Evolutionary conservation across 2,113 vertebrate species (phyloP).

Genomic region (Rousettus leschenaultii): DNA sequence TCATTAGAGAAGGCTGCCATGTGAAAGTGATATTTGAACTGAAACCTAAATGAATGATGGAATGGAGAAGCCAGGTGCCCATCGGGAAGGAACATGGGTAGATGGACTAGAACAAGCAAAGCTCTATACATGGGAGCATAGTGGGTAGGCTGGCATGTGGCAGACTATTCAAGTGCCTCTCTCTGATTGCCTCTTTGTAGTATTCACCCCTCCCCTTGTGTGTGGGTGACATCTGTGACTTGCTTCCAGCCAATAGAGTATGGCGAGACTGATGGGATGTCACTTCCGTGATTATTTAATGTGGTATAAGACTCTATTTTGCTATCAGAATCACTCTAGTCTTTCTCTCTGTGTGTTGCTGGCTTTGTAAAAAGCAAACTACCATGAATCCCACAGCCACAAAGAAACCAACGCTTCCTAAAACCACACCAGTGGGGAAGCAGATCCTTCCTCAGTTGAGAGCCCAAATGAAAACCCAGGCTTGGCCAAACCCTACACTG

Average conservation of each 20-base stretch:
- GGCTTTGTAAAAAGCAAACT: neutral
- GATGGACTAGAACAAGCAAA: neutral
- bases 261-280: neutral
- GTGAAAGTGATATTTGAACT: neutral
- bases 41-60: neutral
- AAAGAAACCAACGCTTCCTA: neutral
- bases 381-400: neutral
- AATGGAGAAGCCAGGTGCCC: neutral
- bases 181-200: neutral
- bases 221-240: neutral
- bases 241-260: neutral
- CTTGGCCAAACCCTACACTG: neutral
- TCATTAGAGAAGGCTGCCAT: neutral
- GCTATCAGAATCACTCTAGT: neutral
- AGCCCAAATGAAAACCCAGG: neutral
- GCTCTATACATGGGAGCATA: neutral
- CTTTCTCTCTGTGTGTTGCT: neutral
- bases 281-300: neutral
- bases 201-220: neutral
- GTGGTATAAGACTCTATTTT: neutral
- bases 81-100: neutral
- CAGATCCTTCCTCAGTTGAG: neutral
- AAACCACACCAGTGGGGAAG: neutral
- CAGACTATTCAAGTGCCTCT: neutral
- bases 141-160: neutral